These are phyloP conservation scores for Scaptomyza tumidula DNA, from an alignment of 2,888 invertebrate genomes.

Conservation along the genomic window DNA sequence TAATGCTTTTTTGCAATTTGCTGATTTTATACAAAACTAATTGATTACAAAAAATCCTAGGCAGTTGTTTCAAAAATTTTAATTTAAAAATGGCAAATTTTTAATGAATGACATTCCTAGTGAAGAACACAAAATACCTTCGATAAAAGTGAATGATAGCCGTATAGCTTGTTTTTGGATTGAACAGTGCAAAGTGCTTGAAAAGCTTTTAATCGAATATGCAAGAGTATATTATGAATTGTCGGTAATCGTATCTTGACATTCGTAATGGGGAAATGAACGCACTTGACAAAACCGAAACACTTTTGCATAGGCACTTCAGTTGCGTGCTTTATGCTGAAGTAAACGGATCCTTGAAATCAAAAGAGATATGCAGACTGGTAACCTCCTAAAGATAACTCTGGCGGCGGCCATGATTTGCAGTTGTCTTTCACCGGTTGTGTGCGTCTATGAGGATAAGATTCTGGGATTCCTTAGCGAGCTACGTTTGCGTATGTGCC, in stretches of 20 bases:
- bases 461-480: slow-evolving; percentile 73
- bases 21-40: too few species aligned
- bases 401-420: slow-evolving; percentile 40
- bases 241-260: slow-evolving; percentile 53
- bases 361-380: slow-evolving; percentile 34
- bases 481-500: slow-evolving; percentile 81
- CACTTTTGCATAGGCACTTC: slow-evolving; percentile 5
- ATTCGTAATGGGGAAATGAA: slow-evolving; percentile 25
- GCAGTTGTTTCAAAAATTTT: too few species aligned
- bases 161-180: neutral
- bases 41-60: too few species aligned
- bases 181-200: neutral
- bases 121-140: neutral
- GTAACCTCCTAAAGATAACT: slow-evolving; percentile 17
- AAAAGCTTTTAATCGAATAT: neutral
- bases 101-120: neutral
- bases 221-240: slow-evolving; percentile 16
- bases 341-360: slow-evolving; percentile 29
- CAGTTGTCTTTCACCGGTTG: slow-evolving; percentile 40
- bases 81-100: too few species aligned
- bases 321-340: slow-evolving; percentile 39
- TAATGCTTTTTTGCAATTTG: too few species aligned
- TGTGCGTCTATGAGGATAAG: slow-evolving; percentile 55
- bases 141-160: neutral
- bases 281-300: slow-evolving; percentile 60